phyloP scores from a whole-genome alignment of 1,140 invertebrate species.

The Battus philenor region DNA sequence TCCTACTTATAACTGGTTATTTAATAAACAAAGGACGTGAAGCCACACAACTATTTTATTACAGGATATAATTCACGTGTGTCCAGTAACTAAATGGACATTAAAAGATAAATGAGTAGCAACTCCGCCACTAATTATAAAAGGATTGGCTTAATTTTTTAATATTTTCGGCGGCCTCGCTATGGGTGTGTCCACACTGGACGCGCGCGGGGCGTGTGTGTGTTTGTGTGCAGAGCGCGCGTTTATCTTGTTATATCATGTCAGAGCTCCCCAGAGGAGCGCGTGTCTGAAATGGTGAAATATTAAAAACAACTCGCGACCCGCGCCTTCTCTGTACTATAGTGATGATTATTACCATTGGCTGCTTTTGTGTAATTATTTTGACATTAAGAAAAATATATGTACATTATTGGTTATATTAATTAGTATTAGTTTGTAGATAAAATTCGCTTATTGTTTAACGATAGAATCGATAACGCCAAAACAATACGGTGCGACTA shows the following conservation, averaged over 20 bases:
- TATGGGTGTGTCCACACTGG: slow-evolving; percentile 25
- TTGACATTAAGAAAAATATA: too few species aligned
- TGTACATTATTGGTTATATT: too few species aligned
- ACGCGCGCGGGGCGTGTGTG: slow-evolving; percentile 19
- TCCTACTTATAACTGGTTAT: too few species aligned
- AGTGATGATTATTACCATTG: slow-evolving; percentile 4
- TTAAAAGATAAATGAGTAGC: not conserved
- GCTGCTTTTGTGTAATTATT: not conserved
- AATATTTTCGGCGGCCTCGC: slow-evolving; percentile 14
- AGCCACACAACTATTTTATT: too few species aligned
- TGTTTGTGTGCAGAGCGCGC: slow-evolving; percentile 10
- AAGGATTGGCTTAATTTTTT: slow-evolving; percentile 16
- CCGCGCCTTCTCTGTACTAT: slow-evolving; percentile 16
- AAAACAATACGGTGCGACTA: too few species aligned
- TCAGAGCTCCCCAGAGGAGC: slow-evolving; percentile 43
- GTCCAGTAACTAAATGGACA: too few species aligned
- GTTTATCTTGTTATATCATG: slow-evolving; percentile 28
- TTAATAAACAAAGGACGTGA: too few species aligned
- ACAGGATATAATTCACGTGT: too few species aligned
- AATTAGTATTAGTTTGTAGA: too few species aligned
- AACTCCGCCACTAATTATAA: not conserved
- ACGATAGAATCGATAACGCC: too few species aligned
- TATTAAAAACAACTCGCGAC: slow-evolving; percentile 41
- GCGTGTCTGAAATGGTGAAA: slow-evolving; percentile 49
- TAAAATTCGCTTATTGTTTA: too few species aligned